phyloP scores from a whole-genome alignment of 2,113 vertebrate genomes.

The Tetrax tetrax region DNA sequence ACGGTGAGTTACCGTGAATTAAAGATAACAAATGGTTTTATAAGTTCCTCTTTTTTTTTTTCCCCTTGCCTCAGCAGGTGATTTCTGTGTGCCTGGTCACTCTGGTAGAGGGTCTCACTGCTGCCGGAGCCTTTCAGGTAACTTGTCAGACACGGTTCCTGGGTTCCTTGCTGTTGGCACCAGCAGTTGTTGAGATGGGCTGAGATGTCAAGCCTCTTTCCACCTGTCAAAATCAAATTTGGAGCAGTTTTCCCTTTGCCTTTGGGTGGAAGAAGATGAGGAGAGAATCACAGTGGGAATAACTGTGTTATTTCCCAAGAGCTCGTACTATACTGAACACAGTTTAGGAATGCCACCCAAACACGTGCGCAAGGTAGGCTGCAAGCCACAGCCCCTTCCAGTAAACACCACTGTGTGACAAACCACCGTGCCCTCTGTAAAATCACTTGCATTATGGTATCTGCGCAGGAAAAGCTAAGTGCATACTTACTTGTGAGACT shows the following conservation, averaged over 20 bases:
- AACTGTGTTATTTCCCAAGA: neutral
- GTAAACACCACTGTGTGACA: neutral
- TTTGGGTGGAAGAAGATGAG: neutral
- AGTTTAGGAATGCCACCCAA: neutral
- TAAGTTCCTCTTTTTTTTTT: neutral
- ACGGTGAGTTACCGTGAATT: accelerated
- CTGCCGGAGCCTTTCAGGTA: neutral
- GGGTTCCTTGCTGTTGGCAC: neutral
- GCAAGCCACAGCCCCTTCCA: neutral
- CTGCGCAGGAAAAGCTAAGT: neutral
- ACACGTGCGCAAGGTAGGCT: neutral
- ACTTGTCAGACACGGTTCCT: neutral
- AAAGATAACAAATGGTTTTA: neutral
- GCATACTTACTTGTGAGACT: neutral
- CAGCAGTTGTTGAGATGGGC: neutral
- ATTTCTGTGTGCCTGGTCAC: neutral
- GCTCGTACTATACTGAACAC: neutral
- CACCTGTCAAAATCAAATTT: neutral
- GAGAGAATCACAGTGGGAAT: accelerated
- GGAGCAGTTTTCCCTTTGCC: neutral
- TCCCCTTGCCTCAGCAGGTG: neutral
- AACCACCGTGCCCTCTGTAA: neutral
- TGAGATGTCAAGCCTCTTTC: neutral
- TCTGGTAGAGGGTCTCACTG: neutral
- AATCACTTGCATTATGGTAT: neutral